Evolutionary conservation across 2,113 vertebrate genomes (phyloP), one percentile per base, ranked within the genome.

Genomic region (Spea multiplicata): DNA sequence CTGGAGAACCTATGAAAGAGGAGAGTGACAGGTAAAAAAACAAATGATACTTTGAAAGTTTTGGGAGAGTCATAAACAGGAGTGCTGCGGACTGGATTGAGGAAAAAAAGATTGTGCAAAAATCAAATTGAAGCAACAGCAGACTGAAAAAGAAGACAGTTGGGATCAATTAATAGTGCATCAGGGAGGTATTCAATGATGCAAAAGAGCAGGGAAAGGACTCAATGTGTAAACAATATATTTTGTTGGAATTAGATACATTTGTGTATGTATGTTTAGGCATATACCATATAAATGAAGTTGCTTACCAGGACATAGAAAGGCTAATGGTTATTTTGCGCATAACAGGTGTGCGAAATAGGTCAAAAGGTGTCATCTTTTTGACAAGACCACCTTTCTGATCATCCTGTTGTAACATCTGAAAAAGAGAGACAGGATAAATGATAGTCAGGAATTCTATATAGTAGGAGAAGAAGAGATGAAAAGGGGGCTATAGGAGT

Each of bases 351-450:
- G 90, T 92, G 8, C 88, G 89, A 71, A 94, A 84, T 46, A 94
- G 87, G 83, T 93, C 93, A 50, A 93, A 17, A 45, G 77, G 67
- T n/a, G 86, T 81, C 67, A 6, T 2, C 14, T 59, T 6, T 88
- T 84, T 17, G 85, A 13, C 5, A 12, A 48, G 6, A 16, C 49
- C 5, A 45, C 48, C 53, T 75, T 93, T 90, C 50, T 91, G 90
- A 90, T 92, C 90, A 14, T 88, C 86, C 50, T 88, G 82, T 44
- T 88, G 87, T 66, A 94, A 74, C 81, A 90, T 82, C 92, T 93
- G 8, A 6, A 17, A 5, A 71, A 52, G 47, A 7, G 62, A 68
- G 17, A 8, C 14, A 67, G 6, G 50, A 52, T 52, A 52, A 8
- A 52, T 52, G 8, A 8, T 52, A 8, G 8, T n/a, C n/a, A n/a